Conservation (phyloP, 2,113 vertebrate species). For the Saguinus midas region DNA sequence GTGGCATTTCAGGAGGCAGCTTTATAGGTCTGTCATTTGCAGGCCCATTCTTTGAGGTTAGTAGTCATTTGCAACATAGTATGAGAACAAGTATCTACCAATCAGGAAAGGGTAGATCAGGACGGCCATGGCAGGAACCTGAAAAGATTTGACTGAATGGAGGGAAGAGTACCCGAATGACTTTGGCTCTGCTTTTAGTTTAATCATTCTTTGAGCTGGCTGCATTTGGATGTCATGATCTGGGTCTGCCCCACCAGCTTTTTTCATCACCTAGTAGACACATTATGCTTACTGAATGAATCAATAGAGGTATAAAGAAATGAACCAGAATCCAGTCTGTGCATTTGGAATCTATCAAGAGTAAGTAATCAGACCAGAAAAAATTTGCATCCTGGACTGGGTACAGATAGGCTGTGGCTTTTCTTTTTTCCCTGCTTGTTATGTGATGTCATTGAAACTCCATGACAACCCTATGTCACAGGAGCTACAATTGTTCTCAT, state of each 20-base stretch:
- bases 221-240: background rate
- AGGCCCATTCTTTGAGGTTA: slow-evolving; percentile 1
- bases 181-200: background rate
- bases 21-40: background rate
- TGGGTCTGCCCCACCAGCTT: background rate
- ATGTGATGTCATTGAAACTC: slow-evolving; percentile 26
- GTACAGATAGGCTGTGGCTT: background rate
- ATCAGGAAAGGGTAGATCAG: background rate
- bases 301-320: background rate
- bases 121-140: background rate
- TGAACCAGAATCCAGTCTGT: background rate
- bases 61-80: background rate
- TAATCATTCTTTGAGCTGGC: background rate
- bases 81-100: background rate
- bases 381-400: background rate
- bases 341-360: slow-evolving; percentile 1
- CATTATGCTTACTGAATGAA: background rate
- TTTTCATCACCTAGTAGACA: background rate
- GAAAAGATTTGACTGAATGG: background rate
- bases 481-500: slow-evolving; percentile 34
- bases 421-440: background rate
- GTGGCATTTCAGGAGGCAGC: background rate
- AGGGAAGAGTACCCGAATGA: background rate
- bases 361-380: background rate
- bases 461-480: slow-evolving; percentile 21